These are phyloP conservation scores for Prenolepis imparis DNA, from an alignment of 2,888 invertebrate genomes.

Conservation along the genomic window DNA sequence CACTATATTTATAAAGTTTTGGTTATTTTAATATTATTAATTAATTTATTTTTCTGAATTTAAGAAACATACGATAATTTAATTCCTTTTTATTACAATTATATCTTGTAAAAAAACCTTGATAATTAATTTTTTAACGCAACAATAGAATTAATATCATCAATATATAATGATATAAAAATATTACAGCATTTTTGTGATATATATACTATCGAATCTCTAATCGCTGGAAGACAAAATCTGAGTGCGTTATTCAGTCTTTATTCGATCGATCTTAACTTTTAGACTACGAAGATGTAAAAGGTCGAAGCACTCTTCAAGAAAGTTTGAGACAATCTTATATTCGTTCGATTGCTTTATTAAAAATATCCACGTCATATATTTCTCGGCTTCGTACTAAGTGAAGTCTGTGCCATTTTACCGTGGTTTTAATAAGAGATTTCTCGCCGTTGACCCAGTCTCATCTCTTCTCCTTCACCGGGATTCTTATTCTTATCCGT, in stretches of 20 bases:
- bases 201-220: not conserved
- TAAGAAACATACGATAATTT: not conserved
- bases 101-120: not conserved
- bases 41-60: not conserved
- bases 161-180: not conserved
- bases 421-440: constrained; percentile 76
- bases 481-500: constrained; percentile 62
- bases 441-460: constrained; percentile 75
- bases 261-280: not conserved
- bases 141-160: not conserved
- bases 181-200: not conserved
- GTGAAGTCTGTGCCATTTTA: constrained; percentile 4
- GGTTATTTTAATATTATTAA: not conserved
- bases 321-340: not conserved
- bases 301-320: not conserved
- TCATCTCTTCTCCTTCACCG: constrained; percentile 61
- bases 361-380: constrained; percentile 57
- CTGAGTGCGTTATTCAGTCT: not conserved
- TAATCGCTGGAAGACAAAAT: not conserved
- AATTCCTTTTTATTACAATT: not conserved
- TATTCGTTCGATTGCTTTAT: constrained; percentile 33
- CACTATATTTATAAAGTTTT: not conserved
- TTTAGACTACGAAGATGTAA: not conserved
- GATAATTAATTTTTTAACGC: not conserved
- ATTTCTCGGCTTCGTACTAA: constrained; percentile 19